A percentile compares a stretch with the other conserved stretches of the same genome.
phyloP scores from a whole-genome alignment of 2,113 vertebrate genomes.

The Cromileptes altivelis region DNA sequence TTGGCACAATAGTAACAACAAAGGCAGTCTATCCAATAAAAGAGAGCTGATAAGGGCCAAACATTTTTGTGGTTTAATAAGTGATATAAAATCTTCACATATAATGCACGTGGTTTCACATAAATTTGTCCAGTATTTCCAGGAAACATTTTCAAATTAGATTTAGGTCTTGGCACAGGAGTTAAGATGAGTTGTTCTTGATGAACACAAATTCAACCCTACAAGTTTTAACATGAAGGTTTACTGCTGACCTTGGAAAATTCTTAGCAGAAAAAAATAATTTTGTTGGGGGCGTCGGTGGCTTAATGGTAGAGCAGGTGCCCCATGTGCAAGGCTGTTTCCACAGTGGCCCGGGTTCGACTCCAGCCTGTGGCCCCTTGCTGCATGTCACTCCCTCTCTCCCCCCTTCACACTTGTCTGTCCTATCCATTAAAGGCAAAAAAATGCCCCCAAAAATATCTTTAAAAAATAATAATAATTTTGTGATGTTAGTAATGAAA shows the following conservation, averaged over 20 bases:
- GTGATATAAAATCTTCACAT: slow-evolving; percentile 49
- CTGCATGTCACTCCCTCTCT: no score
- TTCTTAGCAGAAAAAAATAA: neutral
- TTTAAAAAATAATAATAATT: no score
- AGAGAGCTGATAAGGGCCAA: slow-evolving; percentile 25
- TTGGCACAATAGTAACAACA: slow-evolving; percentile 44
- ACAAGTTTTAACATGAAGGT: neutral
- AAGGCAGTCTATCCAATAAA: slow-evolving; percentile 22
- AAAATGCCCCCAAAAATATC: no score
- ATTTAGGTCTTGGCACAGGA: slow-evolving; percentile 19
- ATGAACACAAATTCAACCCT: slow-evolving; percentile 20
- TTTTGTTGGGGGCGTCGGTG: no score
- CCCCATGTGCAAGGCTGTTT: no score
- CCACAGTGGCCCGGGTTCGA: no score
- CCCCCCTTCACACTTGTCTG: no score
- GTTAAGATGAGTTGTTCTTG: neutral
- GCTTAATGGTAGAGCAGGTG: no score
- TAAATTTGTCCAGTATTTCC: slow-evolving; percentile 18
- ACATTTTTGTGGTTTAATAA: slow-evolving; percentile 49
- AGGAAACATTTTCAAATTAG: slow-evolving; percentile 22
- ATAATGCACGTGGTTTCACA: slow-evolving; percentile 26
- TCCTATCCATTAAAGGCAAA: no score
- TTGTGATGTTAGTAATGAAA: neutral
- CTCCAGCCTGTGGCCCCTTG: no score
- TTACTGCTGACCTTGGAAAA: neutral